Percentiles rank a stretch among this genome's conserved stretches.
These are phyloP conservation scores for Macrochelys suwanniensis DNA, from an alignment of 2,797 vertebrate genomes.

Conservation along the genomic window DNA sequence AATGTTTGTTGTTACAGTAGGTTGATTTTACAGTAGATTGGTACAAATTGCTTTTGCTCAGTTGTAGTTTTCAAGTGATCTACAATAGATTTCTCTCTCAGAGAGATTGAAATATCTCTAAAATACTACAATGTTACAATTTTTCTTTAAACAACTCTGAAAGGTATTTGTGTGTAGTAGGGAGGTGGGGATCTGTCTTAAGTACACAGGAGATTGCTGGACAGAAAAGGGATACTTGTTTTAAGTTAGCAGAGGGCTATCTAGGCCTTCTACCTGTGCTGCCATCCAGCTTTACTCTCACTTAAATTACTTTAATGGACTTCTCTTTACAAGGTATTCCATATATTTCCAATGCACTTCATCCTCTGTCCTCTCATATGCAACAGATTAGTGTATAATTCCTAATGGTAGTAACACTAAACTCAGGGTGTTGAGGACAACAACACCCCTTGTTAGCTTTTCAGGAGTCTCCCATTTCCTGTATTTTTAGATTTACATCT, in stretches of 20 bases:
- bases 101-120: background rate
- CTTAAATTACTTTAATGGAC: background rate
- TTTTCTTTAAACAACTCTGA: background rate
- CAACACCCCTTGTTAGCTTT: background rate
- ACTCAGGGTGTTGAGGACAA: background rate
- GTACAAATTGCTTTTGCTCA: background rate
- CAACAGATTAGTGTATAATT: background rate
- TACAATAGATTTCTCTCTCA: background rate
- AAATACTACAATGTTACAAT: background rate
- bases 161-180: background rate
- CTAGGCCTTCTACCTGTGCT: background rate
- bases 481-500: background rate
- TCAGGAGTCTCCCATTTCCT: background rate
- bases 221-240: background rate
- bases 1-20: rapidly evolving
- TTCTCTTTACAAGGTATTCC: background rate
- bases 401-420: background rate
- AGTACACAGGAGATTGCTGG: background rate
- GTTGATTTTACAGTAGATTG: background rate
- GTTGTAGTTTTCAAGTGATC: background rate
- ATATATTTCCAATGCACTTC: background rate
- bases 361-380: rapidly evolving
- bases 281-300: background rate
- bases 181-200: background rate
- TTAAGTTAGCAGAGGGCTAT: background rate